Evolutionary conservation across 37 sponge, comb jelly and placozoan species (phyloP).

Genomic region (Petrosia ficiformis): DNA sequence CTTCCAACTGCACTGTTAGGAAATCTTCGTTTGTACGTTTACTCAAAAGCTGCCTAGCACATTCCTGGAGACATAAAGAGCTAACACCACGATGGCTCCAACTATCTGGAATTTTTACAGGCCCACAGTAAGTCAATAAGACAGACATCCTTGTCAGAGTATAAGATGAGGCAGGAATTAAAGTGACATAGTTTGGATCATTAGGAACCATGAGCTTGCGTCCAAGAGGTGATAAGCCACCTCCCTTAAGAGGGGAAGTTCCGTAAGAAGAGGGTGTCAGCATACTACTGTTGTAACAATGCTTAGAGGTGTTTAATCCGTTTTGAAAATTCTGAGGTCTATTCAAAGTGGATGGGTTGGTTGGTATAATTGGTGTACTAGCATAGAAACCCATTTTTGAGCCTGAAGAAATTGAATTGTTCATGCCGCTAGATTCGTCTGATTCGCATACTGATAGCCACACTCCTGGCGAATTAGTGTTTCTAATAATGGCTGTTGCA

Average conservation of each 20-base stretch:
- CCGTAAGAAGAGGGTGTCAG: not conserved
- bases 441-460: conserved; percentile 74
- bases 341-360: not conserved
- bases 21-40: conserved; percentile 32
- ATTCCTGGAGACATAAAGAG: conserved; percentile 60
- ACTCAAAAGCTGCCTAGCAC: conserved; percentile 45
- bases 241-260: not conserved
- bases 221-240: too few species aligned
- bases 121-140: conserved; percentile 62
- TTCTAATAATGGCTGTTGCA: conserved; percentile 44
- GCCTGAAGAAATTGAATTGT: not conserved
- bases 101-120: conserved; percentile 62
- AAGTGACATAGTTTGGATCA: conserved; percentile 1
- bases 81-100: conserved; percentile 56
- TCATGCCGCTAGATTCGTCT: not conserved
- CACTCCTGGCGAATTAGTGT: conserved; percentile 38
- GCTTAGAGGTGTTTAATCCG: not conserved
- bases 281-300: not conserved
- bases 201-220: not conserved
- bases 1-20: conserved; percentile 48
- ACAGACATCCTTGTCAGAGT: conserved; percentile 42
- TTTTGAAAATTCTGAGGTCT: not conserved
- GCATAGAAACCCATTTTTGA: not conserved
- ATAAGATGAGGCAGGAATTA: conserved; percentile 7
- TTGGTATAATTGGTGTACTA: not conserved